Percentiles rank a stretch among this genome's conserved stretches.
These are phyloP conservation scores for Phaenicophaeus curvirostris DNA, from an alignment of 2,797 vertebrate genomes.

Conservation along the genomic window DNA sequence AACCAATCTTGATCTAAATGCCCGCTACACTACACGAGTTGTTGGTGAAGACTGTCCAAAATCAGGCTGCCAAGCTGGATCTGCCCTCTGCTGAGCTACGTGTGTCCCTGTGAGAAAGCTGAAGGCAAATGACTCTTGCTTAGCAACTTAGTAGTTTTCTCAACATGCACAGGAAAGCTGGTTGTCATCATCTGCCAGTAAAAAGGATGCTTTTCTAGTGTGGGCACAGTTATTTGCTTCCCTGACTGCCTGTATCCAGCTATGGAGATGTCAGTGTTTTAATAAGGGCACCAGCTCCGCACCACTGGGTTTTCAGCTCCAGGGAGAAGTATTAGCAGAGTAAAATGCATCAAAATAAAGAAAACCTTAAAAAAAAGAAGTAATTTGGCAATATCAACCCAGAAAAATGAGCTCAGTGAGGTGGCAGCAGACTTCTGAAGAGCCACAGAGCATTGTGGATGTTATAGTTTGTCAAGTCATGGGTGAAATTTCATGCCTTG, in stretches of 20 bases:
- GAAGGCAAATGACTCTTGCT: background rate
- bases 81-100: background rate
- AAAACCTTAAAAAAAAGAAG: background rate
- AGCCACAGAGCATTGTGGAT: background rate
- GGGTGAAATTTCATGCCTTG: slow-evolving; percentile 27
- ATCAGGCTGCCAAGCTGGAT: background rate
- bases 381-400: background rate
- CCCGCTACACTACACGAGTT: background rate
- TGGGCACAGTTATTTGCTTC: background rate
- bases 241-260: background rate
- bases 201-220: background rate
- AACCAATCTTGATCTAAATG: background rate
- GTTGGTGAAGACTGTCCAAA: background rate
- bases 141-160: background rate
- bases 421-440: background rate
- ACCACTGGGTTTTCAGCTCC: background rate
- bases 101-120: background rate
- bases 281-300: background rate
- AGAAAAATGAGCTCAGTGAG: background rate
- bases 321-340: background rate
- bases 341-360: background rate
- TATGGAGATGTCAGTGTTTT: background rate
- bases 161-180: background rate
- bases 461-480: slow-evolving; percentile 36
- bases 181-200: background rate